These are phyloP conservation scores for Archivesica marissinica DNA, from an alignment of 1,140 invertebrate species.

Conservation along the genomic window DNA sequence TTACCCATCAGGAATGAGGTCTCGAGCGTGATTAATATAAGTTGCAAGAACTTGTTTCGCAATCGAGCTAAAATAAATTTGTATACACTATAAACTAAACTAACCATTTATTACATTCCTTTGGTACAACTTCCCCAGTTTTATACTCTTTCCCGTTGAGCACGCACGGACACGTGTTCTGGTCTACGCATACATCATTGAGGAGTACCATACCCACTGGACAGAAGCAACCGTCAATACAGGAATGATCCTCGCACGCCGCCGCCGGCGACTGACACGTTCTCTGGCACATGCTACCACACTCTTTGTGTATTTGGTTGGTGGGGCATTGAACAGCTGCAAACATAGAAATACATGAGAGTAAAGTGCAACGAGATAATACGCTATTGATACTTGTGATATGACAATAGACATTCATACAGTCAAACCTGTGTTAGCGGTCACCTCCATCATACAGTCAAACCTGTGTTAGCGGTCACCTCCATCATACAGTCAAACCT, in stretches of 20 bases:
- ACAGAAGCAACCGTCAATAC: conserved; percentile 95
- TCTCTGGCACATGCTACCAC: conserved; percentile 90
- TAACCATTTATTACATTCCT: conserved; percentile 83
- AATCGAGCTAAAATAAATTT: no score
- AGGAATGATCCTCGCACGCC: conserved; percentile 86
- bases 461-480: no score
- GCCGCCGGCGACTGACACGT: conserved; percentile 88
- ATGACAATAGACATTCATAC: no score
- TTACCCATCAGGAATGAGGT: no score
- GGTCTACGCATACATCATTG: conserved; percentile 76
- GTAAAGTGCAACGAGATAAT: no score
- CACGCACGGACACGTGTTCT: conserved; percentile 80
- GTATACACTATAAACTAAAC: no score
- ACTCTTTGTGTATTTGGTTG: conserved; percentile 91
- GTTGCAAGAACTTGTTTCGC: no score
- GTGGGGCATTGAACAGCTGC: conserved; percentile 88
- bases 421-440: no score
- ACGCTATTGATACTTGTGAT: no score
- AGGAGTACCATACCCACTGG: conserved; percentile 85
- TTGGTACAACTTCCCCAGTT: conserved; percentile 72
- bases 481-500: no score
- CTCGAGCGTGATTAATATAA: no score
- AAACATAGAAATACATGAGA: conserved; percentile 15
- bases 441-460: no score
- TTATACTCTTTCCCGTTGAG: conserved; percentile 70